Percentiles rank a stretch among this genome's conserved stretches.
These are phyloP conservation scores for Ariolimax columbianus DNA, from an alignment of 2,888 invertebrate species.

Conservation along the genomic window DNA sequence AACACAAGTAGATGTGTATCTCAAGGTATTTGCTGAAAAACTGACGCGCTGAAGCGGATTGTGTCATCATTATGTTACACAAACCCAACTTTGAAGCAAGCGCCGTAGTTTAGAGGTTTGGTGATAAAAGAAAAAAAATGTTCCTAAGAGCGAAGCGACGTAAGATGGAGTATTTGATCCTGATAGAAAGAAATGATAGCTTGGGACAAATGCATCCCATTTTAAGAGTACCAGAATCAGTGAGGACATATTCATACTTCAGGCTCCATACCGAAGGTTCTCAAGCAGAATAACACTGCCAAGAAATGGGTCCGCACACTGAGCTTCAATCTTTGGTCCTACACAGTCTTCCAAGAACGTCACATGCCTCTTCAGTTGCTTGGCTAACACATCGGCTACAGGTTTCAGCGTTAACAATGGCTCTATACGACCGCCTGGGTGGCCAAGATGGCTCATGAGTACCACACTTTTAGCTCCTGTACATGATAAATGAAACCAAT, in stretches of 20 bases:
- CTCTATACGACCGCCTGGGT: slow-evolving; percentile 94
- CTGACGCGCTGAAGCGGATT: too few species aligned
- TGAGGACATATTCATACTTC: background rate
- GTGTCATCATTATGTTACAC: too few species aligned
- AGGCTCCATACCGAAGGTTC: slow-evolving; percentile 85
- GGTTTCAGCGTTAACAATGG: slow-evolving; percentile 94
- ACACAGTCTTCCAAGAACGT: slow-evolving; percentile 91
- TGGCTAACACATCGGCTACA: slow-evolving; percentile 93
- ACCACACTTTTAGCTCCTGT: slow-evolving; percentile 94
- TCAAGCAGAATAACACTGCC: slow-evolving; percentile 96
- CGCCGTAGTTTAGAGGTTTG: too few species aligned
- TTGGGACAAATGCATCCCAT: background rate
- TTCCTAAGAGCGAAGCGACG: too few species aligned
- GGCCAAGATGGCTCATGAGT: slow-evolving; percentile 97
- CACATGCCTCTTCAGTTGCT: slow-evolving; percentile 85
- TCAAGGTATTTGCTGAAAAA: too few species aligned
- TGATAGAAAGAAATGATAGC: too few species aligned
- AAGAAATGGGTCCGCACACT: slow-evolving; percentile 92
- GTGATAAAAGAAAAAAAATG: too few species aligned
- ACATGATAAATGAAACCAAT: background rate
- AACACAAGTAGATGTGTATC: too few species aligned
- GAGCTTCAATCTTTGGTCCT: slow-evolving; percentile 92
- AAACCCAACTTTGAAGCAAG: too few species aligned
- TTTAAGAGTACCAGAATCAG: background rate
- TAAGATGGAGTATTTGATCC: too few species aligned